Percentiles rank a stretch among this genome's conserved stretches.
Conservation (phyloP, 2,888 invertebrate species). For the Didymodactylos carnosus region DNA sequence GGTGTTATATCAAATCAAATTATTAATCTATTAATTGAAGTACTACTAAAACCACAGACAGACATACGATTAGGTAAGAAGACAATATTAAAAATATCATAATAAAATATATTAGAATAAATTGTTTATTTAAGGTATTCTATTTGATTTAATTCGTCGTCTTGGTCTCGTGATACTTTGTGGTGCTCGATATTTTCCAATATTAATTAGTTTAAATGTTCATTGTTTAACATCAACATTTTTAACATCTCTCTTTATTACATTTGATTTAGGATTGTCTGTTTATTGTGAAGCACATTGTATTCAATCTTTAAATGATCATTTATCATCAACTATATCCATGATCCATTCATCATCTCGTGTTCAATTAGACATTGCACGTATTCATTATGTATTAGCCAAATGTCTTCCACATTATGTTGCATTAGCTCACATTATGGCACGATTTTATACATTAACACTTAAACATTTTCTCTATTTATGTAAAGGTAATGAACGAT, state of each 20-base stretch:
- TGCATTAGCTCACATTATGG: background rate
- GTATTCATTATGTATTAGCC: background rate
- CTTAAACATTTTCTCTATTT: background rate
- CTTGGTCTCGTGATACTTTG: background rate
- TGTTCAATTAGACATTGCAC: background rate
- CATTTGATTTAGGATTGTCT: background rate
- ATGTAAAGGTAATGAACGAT: background rate
- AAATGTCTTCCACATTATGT: background rate
- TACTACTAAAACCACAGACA: background rate
- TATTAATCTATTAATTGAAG: background rate
- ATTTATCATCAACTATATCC: too few species aligned
- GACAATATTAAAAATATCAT: too few species aligned
- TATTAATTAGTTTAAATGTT: background rate
- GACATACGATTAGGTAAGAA: too few species aligned
- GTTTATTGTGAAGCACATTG: background rate
- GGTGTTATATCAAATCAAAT: background rate
- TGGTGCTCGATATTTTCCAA: background rate
- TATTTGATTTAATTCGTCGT: background rate
- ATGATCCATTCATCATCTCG: background rate
- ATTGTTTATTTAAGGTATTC: background rate
- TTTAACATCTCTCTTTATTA: background rate
- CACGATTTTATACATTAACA: background rate
- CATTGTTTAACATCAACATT: background rate
- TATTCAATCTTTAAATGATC: background rate
- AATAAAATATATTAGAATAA: too few species aligned